phyloP scores from a whole-genome alignment of 1,140 invertebrate species.

The Bombus pascuorum region DNA sequence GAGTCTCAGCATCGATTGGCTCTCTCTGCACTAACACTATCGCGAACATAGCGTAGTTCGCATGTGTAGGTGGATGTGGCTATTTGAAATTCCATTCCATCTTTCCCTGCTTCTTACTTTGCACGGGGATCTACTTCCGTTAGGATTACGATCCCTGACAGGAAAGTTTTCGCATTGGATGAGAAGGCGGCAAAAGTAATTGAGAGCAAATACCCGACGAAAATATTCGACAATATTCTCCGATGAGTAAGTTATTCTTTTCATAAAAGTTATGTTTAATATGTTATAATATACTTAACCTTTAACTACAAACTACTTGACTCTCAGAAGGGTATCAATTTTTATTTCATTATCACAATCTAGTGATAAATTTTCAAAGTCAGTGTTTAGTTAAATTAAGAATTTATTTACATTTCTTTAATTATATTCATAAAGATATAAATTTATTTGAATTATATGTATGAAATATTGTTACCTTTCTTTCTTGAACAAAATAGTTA shows the following conservation, averaged over 20 bases:
- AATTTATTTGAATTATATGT: too few species aligned
- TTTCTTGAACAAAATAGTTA: too few species aligned
- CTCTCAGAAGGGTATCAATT: neutral
- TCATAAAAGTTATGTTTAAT: neutral
- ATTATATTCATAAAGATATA: too few species aligned
- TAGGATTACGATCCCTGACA: neutral
- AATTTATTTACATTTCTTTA: too few species aligned
- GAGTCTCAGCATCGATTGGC: constrained; percentile 40
- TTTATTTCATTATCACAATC: neutral
- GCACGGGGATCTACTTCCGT: neutral
- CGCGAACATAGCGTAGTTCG: neutral
- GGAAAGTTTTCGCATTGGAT: neutral
- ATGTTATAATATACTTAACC: neutral
- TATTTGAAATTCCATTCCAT: constrained; percentile 1
- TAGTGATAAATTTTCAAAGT: too few species aligned
- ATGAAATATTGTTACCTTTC: too few species aligned
- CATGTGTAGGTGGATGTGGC: neutral
- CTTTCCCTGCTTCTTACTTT: neutral
- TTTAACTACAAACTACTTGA: neutral
- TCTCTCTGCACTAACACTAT: neutral
- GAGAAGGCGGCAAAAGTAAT: neutral
- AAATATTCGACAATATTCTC: neutral
- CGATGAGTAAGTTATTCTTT: neutral
- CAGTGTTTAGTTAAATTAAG: too few species aligned
- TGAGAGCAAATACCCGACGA: neutral